These are phyloP conservation scores for Machimus rusticus DNA, from an alignment of 2,888 invertebrate genomes.

Conservation along the genomic window DNA sequence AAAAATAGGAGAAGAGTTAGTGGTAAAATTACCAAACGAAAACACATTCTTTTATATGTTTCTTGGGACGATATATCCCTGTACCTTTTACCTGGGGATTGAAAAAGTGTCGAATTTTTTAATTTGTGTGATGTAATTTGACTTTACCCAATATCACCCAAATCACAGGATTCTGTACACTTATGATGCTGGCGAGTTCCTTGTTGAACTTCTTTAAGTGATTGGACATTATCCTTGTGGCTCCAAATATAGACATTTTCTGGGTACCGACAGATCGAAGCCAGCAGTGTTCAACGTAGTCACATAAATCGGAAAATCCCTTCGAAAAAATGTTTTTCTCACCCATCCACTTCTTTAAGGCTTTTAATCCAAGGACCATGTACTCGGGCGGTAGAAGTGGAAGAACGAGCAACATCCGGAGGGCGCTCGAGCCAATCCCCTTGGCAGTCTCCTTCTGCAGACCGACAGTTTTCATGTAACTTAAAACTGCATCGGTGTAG, in stretches of 20 bases:
- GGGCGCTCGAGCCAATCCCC: constrained; percentile 51
- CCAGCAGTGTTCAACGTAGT: constrained; percentile 53
- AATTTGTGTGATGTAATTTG: not conserved
- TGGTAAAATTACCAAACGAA: too few relatives aligned
- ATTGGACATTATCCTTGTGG: constrained; percentile 51
- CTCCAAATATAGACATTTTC: constrained; percentile 55
- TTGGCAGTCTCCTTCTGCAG: constrained; percentile 51
- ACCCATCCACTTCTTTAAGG: constrained; percentile 53
- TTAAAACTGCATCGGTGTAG: constrained; percentile 51
- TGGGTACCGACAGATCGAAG: constrained; percentile 51
- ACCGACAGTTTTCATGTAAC: constrained; percentile 50
- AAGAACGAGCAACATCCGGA: constrained; percentile 52
- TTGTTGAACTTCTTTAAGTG: constrained; percentile 52
- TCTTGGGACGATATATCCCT: too few relatives aligned
- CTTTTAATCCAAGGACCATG: constrained; percentile 52
- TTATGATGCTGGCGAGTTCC: constrained; percentile 50
- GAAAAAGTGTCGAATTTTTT: not conserved
- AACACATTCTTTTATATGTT: too few relatives aligned
- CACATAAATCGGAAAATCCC: constrained; percentile 48
- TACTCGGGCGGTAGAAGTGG: constrained; percentile 54
- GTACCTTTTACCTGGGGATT: too few relatives aligned
- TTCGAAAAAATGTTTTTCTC: constrained; percentile 51
- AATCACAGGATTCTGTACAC: constrained; percentile 49
- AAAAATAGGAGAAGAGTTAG: too few relatives aligned
- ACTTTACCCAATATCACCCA: constrained; percentile 51